Evolutionary conservation across 1,140 invertebrate genomes (phyloP), one percentile per base, ranked within the genome.

Genomic region (Wiebesia pumilae): DNA sequence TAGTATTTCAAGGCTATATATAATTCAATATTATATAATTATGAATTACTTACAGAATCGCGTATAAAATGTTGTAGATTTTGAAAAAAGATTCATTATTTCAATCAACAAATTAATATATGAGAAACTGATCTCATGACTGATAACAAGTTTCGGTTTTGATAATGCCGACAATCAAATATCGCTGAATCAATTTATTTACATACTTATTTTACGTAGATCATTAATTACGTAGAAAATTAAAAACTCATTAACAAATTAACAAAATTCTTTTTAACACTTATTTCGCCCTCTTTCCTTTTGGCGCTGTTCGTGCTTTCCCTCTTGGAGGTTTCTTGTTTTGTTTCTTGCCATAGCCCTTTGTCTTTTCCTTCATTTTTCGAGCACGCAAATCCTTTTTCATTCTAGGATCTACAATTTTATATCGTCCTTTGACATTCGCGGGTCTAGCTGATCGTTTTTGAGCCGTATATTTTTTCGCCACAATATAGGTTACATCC

Each of bases 321-420:
- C 85, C 87, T 81, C 85, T 87, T 9, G 88, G 16, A 80, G 79
- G 77, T 84, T 89, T 91, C 19, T 88, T 83, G 43, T 88, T 73
- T 4, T 77, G 88, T 38, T 91, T 93, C 79, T 93, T 94, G 38
- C 92, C 91, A 30, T 93, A 93, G 62, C 91, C 91, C 88, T 94
- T 94, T 35, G 94, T 94, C 88, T 94, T 95, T 88, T 94, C 95
- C 87, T 96, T 96, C 2, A 95, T 95, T 90, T 96, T 97, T 84
- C 95, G 92, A 7, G 95, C 95, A 69, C 96, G 94, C 87, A 96
- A 94, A 93, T 99, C 99, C 94, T 99, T 99, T 93, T 99, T 99
- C 96, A 99, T 97, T 86, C 99, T 94, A 10, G 96, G 96, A 95
- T 99, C 99, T 0, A 99, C 99, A 6, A 99, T 96, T 92, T 97